Base-by-base conservation (phyloP, 1,140 invertebrate genomes). In the Habropoda laboriosa region DNA sequence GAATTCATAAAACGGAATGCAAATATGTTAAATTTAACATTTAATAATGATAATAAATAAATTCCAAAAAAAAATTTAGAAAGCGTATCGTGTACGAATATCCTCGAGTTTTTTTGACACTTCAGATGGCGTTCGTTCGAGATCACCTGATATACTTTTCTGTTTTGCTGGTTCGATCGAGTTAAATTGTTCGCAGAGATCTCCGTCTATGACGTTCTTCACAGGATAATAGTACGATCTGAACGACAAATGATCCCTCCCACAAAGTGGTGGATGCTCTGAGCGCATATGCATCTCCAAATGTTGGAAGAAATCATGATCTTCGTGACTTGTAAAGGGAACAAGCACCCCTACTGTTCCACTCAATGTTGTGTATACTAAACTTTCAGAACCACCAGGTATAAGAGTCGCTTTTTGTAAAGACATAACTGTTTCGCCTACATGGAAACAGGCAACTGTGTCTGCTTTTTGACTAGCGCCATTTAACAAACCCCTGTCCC, bases 241-340 rank as follows among this genome's bases (percentile, higher is more conserved):
- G 92, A 97, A 99, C 0, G 98, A 98, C 2, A 99, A 94, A 93
- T 99, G 99, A 93, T 99, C 99, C 30, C 99, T 94, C 2, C 99
- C 99, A 94, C 98, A 99, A 0, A 99, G 92, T 0, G 99, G 98
- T 0, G 98, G 95, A 93, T 99, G 97, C 92, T 99, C 99, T 63
- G 97, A 98, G 55, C 99, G 94, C 98, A 99, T 99, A 91, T 99
- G 98, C 99, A 99, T 99, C 92, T 99, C 99, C 67, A 99, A 93
- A 94, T 99, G 98, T 92, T 99, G 99, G 93, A 99, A 99, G 90
- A 99, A 99, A 90, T 99, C 99, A 86, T 99, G 98, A 92, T 99
- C 99, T 94, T 99, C 99, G 89, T 99, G 96, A 40, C 98, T 99
- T 0, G 98, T 99, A 87, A 99, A 99, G 0, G 99, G 98, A 16